Evolutionary conservation across 1,140 invertebrate species (phyloP), one percentile per base, ranked within the genome.

Genomic region (Rhizoglyphus robini): DNA sequence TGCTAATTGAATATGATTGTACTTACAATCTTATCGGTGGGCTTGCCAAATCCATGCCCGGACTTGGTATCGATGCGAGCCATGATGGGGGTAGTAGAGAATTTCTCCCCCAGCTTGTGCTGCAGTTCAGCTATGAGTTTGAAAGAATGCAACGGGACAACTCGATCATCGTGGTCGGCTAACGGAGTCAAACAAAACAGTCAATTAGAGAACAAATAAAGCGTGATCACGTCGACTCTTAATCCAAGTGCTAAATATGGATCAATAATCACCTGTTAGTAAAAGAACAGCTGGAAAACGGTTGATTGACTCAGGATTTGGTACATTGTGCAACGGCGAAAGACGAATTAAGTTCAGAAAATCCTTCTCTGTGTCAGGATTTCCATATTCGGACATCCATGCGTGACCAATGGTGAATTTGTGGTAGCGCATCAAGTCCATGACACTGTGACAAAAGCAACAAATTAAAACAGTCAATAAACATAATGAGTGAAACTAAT

Each of bases 351-450:
- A 20, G n/a, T 48, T 48, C 2, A n/a, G 46, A 11, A 54, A 63
- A 74, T 97, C 98, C 68, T 96, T 85, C 47, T 90, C 84, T 68
- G 84, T 79, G 69, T 95, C 90, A 1, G 92, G 85, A 76, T 84
- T 87, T 18, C 96, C 96, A 79, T 88, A 99, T 78, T 99, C 96
- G 0, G 90, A 89, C 34, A 85, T 85, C 96, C 96, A 99, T 31
- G 90, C 88, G 76, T 90, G 86, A 0, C 95, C 96, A 74, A 97
- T 94, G 0, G 95, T 99, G 74, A 98, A 99, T 77, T 96, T 96
- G 77, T 98, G 91, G 78, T 92, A 99, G 46, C 93, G 82, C 48
- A 98, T 76, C 90, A 98, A 94, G 77, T 99, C 96, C 77, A 97
- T 81, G 0, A 99, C 95, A 32, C 93, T 94, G 74, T 47, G 18